These are phyloP conservation scores for Atrichornis clamosus DNA, from an alignment of 2,113 vertebrate species.

Conservation along the genomic window DNA sequence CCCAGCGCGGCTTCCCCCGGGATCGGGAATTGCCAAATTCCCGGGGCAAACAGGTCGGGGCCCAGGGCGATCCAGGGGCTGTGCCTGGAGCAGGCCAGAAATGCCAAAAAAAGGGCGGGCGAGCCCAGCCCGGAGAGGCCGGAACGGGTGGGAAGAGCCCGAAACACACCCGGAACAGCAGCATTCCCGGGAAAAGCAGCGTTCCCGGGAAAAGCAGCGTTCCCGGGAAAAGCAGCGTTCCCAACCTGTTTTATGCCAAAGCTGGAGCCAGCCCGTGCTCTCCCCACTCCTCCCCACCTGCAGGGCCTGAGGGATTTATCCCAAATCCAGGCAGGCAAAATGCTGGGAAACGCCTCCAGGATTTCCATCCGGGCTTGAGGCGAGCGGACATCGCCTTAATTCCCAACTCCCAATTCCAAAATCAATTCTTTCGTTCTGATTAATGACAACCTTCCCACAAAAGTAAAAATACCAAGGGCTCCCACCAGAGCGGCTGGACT, in stretches of 20 bases:
- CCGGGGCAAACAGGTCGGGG: neutral
- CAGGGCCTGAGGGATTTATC: neutral
- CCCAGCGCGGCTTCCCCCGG: neutral
- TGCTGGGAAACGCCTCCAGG: too few relatives aligned
- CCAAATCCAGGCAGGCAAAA: neutral
- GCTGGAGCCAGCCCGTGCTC: neutral
- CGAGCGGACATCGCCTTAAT: too few relatives aligned
- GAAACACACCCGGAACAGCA: accelerated
- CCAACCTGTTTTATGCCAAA: accelerated
- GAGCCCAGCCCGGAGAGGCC: accelerated
- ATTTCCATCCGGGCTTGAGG: too few relatives aligned
- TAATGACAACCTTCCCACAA: too few relatives aligned
- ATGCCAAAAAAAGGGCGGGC: neutral
- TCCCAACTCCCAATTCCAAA: too few relatives aligned
- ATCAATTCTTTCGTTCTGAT: too few relatives aligned
- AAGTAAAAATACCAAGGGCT: neutral
- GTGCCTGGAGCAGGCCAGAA: neutral
- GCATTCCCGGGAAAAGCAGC: accelerated
- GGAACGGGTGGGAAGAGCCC: neutral
- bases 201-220: accelerated
- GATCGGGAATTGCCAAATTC: neutral
- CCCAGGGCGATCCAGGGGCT: neutral
- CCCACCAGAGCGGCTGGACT: neutral
- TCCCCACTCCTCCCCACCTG: neutral
- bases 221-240: neutral